These are phyloP conservation scores for Erpornis zantholeuca DNA, from an alignment of 2,113 vertebrate species.

Conservation along the genomic window DNA sequence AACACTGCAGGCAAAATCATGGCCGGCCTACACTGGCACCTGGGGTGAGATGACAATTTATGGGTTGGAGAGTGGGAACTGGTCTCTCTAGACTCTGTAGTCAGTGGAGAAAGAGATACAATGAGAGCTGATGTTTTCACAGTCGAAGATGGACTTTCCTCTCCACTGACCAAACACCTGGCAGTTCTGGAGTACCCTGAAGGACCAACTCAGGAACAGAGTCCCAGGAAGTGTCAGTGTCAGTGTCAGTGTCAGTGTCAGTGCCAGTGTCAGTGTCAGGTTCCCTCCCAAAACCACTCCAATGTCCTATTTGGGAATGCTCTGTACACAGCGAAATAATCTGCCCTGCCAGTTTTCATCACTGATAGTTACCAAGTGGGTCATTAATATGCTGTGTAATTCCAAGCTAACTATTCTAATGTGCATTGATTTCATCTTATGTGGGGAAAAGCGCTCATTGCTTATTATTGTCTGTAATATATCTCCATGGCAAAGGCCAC, in stretches of 20 bases:
- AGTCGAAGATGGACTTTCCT: not conserved
- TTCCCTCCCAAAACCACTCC: not conserved
- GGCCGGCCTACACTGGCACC: not conserved
- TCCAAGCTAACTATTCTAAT: conserved; percentile 5
- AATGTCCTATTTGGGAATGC: not conserved
- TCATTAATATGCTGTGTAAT: conserved; percentile 35
- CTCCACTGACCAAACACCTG: not conserved
- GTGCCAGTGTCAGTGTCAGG: too few species aligned
- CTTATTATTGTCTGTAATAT: conserved; percentile 11
- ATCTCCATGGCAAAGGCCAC: not conserved
- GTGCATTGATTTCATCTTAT: conserved; percentile 42
- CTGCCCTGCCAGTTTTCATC: not conserved
- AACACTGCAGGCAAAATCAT: not conserved
- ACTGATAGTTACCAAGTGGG: not conserved
- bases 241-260: too few species aligned
- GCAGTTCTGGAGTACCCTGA: not conserved
- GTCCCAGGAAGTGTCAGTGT: too few species aligned
- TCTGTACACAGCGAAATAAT: not conserved
- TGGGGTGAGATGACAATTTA: not conserved
- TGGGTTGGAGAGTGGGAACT: not conserved
- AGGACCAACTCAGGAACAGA: not conserved
- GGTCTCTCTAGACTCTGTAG: not conserved
- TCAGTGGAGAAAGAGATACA: not conserved
- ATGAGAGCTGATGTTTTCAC: not conserved
- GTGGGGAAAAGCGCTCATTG: conserved; percentile 1